phyloP scores from a whole-genome alignment of 2,113 vertebrate genomes.

The Solenodon paradoxus region DNA sequence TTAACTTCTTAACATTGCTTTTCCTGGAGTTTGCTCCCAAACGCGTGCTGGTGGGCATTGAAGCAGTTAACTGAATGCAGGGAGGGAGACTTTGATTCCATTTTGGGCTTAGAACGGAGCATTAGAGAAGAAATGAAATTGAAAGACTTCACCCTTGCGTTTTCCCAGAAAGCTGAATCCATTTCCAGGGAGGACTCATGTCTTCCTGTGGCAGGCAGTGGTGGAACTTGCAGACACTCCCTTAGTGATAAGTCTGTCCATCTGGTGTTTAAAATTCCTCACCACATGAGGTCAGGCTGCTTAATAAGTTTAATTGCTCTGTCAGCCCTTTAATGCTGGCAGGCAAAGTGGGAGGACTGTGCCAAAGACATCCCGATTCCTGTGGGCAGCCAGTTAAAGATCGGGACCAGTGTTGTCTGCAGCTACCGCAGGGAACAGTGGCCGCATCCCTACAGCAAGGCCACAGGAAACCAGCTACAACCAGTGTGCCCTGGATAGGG shows the following conservation, averaged over 20 bases:
- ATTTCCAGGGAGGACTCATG: not conserved
- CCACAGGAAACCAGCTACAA: not conserved
- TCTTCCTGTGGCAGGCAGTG: not conserved
- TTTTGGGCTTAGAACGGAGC: not conserved
- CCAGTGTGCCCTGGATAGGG: rapidly evolving
- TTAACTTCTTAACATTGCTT: not conserved
- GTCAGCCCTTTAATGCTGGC: constrained; percentile 61
- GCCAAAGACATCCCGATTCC: constrained; percentile 47
- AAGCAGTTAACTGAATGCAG: not conserved
- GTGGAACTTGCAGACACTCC: constrained; percentile 32
- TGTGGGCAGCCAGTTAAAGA: not conserved
- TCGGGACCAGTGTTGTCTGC: not conserved
- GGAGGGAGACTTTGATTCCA: not conserved
- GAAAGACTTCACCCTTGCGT: not conserved
- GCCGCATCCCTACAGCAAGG: not conserved
- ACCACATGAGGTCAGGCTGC: constrained; percentile 55
- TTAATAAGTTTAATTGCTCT: constrained; percentile 57
- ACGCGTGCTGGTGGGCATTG: not conserved
- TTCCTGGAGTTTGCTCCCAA: not conserved
- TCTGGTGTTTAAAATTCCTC: constrained; percentile 71
- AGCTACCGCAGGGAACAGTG: not conserved
- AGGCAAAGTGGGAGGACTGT: not conserved
- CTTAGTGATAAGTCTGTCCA: constrained; percentile 48
- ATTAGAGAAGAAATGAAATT: not conserved
- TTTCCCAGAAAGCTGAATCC: not conserved